Evolutionary conservation across 2,113 vertebrate species (phyloP), one percentile per base, ranked within the genome.

Genomic region (Epinephelus cyanopodus): DNA sequence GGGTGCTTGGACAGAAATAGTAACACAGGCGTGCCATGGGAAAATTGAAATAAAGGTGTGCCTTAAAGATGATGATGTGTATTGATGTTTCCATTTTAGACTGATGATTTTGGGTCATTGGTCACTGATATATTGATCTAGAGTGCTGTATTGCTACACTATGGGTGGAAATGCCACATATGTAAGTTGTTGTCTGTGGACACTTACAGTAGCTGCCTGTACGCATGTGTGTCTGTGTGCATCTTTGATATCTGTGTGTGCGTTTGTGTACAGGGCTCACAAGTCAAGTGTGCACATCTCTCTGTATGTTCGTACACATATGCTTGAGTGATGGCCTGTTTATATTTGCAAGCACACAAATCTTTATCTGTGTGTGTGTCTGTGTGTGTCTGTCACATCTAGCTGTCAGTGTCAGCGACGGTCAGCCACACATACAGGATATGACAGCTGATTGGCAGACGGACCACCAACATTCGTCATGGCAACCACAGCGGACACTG

Each of bases 381-480:
- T 70, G 33, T 74, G 77, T 50, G 63, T 74, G 78, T 75, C 11
- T 79, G 78, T 81, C 72, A 69, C 73, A 78, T 81, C 83, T 87
- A 42, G 61, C 76, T 88, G 79, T 84, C 84, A 66, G 77, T 77
- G 77, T 88, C 78, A 54, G 62, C 12, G 37, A 77, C 61, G 21
- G 65, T 74, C 79, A 77, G 78, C 64, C 74, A 68, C 74, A 74
- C 75, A 83, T 29, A 84, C 53, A 74, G 74, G 48, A 64, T 82
- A 58, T 90, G 91, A 92, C 91, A 92, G 88, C 57, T 91, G 87
- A 90, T 74, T 91, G 89, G 64, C 87, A 90, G 90, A 66, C 3
- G 37, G 82, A 87, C 79, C 77, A 67, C 80, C 69, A 90, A 74
- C 82, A 85, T 89, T 79, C 19, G 85, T 87, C 82, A 86, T 78